phyloP scores from a whole-genome alignment of 2,888 invertebrate species.

The Erebia palarica region DNA sequence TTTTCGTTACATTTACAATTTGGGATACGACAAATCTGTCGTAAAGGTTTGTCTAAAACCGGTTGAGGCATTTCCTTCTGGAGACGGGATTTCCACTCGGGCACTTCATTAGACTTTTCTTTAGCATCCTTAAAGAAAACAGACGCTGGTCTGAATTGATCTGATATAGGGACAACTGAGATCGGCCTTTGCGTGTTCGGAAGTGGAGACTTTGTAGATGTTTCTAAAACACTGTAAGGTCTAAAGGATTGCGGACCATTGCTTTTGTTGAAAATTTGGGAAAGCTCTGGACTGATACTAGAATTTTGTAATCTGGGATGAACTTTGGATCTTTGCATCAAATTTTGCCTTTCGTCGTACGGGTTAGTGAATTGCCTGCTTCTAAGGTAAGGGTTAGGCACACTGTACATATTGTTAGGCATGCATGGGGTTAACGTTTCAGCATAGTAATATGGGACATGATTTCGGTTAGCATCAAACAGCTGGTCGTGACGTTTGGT shows the following conservation, averaged over 20 bases:
- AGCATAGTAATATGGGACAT: conserved; percentile 76
- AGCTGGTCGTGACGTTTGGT: conserved; percentile 71
- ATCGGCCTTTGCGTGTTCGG: conserved; percentile 64
- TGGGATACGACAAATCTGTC: conserved; percentile 69
- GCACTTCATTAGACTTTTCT: conserved; percentile 61
- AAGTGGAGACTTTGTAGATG: conserved; percentile 59
- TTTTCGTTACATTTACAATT: conserved; percentile 73
- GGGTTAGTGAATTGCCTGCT: conserved; percentile 67
- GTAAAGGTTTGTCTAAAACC: conserved; percentile 61
- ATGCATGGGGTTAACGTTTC: conserved; percentile 73
- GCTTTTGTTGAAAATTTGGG: conserved; percentile 57
- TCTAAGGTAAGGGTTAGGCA: conserved; percentile 55
- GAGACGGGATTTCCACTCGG: conserved; percentile 72
- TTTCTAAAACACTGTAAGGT: conserved; percentile 75
- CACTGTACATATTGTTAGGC: conserved; percentile 69
- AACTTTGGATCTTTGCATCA: conserved; percentile 57
- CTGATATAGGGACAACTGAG: conserved; percentile 73
- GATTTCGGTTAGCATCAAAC: conserved; percentile 83
- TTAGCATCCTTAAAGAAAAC: conserved; percentile 62
- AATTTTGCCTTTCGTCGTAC: conserved; percentile 63
- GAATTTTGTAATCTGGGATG: conserved; percentile 56
- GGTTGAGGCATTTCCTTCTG: conserved; percentile 66
- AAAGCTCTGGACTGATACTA: conserved; percentile 57
- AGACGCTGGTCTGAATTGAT: conserved; percentile 73
- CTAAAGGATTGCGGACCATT: conserved; percentile 63